Conservation (phyloP, 2,888 invertebrate genomes). For the Disparrhopalites patrizii region DNA sequence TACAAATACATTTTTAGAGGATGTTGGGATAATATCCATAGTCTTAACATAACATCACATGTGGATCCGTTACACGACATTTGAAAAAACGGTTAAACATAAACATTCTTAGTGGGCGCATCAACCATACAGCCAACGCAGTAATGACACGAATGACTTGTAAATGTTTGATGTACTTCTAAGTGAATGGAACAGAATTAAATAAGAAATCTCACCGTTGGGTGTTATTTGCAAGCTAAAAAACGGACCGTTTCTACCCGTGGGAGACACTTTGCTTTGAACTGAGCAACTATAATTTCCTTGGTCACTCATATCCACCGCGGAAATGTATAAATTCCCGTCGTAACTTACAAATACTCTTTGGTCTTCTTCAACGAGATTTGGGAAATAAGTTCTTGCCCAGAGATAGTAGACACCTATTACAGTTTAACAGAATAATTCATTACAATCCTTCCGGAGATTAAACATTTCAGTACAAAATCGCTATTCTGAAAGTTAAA, state of each 20-base stretch:
- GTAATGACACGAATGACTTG: too few relatives aligned
- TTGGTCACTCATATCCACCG: conserved; percentile 81
- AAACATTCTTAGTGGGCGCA: not conserved
- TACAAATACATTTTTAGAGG: conserved; percentile 31
- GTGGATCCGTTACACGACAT: too few relatives aligned
- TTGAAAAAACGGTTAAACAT: not conserved
- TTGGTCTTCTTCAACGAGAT: conserved; percentile 88
- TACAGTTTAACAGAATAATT: too few relatives aligned
- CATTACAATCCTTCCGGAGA: too few relatives aligned
- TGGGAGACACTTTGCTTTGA: conserved; percentile 78
- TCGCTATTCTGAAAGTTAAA: too few relatives aligned
- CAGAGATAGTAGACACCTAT: conserved; percentile 79
- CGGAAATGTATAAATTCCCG: conserved; percentile 91
- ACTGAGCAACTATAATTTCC: conserved; percentile 90
- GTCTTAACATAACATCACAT: too few relatives aligned
- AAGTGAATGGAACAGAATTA: too few relatives aligned
- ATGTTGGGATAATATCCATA: too few relatives aligned
- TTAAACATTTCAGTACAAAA: too few relatives aligned
- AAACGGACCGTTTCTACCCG: conserved; percentile 84
- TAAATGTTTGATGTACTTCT: too few relatives aligned
- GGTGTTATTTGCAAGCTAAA: conserved; percentile 76
- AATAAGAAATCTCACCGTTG: conserved; percentile 59
- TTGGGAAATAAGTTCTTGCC: conserved; percentile 83
- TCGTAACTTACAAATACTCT: conserved; percentile 90
- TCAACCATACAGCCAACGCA: too few relatives aligned